Evolutionary conservation across 2,797 vertebrate species (phyloP), one percentile per base, ranked within the genome.

Genomic region (Nyctibius grandis): DNA sequence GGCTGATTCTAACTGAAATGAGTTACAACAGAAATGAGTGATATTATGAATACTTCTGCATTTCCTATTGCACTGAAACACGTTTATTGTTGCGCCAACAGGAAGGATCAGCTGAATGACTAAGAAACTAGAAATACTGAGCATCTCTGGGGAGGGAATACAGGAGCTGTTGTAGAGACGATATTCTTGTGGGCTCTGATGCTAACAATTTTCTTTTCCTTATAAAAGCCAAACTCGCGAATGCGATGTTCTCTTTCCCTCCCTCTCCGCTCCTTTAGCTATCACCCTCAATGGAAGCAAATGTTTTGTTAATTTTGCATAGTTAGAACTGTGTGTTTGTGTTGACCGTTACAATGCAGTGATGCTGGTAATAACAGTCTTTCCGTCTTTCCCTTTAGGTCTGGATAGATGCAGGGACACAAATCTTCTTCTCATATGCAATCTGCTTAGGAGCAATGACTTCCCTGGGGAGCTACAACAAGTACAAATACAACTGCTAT

Each of bases 401-500:
- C 57, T 99, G 99, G 99, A 99, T 99, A 79, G 99, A 99, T 70
- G 99, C 99, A 5, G 99, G 99, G 92, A 99, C 99, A 44, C 99
- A 99, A 97, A 99, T 99, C 95, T 99, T 99, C 98, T 99, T 99
- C 98, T 99, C 99, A 88, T 99, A 99, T 61, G 99, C 99, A 97
- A 99, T 99, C 97, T 99, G 99, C 97, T 98, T 99, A 98, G 99
- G 99, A 73, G 99, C 99, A 97, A 99, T 99, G 99, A 99, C 99
- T 16, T 99, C 99, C 17, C 97, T 99, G 98, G 99, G 99, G 96
- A 99, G 99, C 98, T 99, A 99, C 98, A 99, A 99, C 98, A 99
- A 99, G 78, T 99, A 99, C 98, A 99, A 99, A 96, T 99, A 99
- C 98, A 99, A 99, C 98, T 99, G 99, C 96, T 99, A 99, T 98